Evolutionary conservation across 2,113 vertebrate genomes (phyloP), one percentile per base, ranked within the genome.

Genomic region (Alethe diademata): DNA sequence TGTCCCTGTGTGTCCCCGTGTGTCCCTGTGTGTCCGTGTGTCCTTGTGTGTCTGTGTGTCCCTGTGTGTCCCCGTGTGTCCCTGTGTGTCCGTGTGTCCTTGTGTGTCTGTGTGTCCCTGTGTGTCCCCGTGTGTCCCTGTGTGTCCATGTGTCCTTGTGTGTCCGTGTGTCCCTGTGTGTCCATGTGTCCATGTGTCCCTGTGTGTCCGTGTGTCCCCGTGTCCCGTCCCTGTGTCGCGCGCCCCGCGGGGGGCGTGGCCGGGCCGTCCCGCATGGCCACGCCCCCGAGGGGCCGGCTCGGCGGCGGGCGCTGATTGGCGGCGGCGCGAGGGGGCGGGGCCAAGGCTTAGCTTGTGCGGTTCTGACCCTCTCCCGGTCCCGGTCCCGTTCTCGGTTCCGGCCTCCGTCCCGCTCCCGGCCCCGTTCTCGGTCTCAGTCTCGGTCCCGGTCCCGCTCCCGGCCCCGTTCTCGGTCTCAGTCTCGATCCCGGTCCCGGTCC

Each of bases 251-350:
- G 22, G 42, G 51, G 82, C 42, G 82, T 29, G 82, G 3, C 35
- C 51, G 0, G 3, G 8, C 6, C 5, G 7, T 3, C 0, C 1
- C 7, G 5, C 3, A 3, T 6, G 29, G 1, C 35, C 70, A 12
- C 51, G 35, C 61, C 71, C 71, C 31, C 36, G 71, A 6, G 53
- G 83, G 83, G 31, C 25, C 13, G 43, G 45, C 72, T 2, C 7
- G 6, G 28, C 11, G 4, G 62, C 31, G 11, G 26, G 28, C 64
- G 15, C 64, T 61, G 73, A 78, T 87, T 87, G 54, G 84, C 9
- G 5, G 45, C 0, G 4, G 17, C 1, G 7, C 7, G 9, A 26
- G 23, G 47, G 56, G 85, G 74, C 85, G 74, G 20, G 40, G n/a
- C 11, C 40, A 17, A 5, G 10, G 9, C 16, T 0, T 1, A 4